Evolutionary conservation across 1,140 invertebrate genomes (phyloP).

Genomic region (Centruroides vittatus): DNA sequence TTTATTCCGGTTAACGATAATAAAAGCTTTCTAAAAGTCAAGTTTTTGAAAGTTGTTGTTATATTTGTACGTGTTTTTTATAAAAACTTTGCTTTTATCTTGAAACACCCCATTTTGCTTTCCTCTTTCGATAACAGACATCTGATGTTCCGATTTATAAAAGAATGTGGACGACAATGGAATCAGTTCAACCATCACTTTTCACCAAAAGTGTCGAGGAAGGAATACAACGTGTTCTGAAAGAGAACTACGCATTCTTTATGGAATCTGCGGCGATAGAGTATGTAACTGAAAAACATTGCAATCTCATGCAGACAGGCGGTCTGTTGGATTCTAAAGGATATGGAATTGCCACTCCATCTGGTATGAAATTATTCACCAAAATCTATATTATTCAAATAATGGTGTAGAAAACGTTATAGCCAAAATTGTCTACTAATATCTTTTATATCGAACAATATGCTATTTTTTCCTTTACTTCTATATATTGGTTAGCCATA

Average conservation of each 20-base stretch:
- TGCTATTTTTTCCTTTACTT: no score
- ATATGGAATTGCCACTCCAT: conserved; percentile 77
- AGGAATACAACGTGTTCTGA: conserved; percentile 64
- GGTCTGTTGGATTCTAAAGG: conserved; percentile 46
- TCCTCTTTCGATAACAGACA: conserved; percentile 27
- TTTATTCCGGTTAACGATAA: no score
- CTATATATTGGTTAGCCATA: no score
- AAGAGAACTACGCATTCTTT: conserved; percentile 54
- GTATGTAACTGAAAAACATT: conserved; percentile 57
- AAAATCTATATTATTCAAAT: no score
- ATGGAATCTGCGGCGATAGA: conserved; percentile 75
- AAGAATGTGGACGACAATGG: conserved; percentile 87
- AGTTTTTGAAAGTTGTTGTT: no score
- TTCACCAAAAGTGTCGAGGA: conserved; percentile 71
- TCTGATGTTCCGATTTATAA: conserved; percentile 83
- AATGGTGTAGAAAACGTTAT: no score
- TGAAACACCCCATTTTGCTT: no score
- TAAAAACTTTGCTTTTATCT: no score
- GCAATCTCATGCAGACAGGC: conserved; percentile 58
- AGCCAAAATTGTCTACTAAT: no score
- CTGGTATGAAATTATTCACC: conserved; percentile 42
- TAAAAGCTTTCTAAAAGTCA: no score
- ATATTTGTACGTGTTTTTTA: no score
- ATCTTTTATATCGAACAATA: no score
- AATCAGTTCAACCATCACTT: conserved; percentile 63